Evolutionary conservation across 2,888 invertebrate genomes (phyloP).

Genomic region (Leptinotarsa peninsularis): DNA sequence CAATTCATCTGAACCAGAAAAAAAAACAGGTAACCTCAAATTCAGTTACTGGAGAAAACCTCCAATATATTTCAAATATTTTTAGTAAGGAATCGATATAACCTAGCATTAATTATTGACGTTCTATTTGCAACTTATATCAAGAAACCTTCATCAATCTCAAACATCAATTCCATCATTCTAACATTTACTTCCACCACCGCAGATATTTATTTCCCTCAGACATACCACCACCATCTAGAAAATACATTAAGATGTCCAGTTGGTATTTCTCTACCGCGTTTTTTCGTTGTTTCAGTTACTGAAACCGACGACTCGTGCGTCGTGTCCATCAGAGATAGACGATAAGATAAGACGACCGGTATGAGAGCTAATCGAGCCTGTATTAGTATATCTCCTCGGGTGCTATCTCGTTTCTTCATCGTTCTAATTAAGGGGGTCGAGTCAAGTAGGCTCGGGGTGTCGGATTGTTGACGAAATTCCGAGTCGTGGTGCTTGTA

Average conservation of each 20-base stretch:
- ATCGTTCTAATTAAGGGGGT: constrained; percentile 39
- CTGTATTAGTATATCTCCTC: constrained; percentile 39
- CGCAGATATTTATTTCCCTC: constrained; percentile 21
- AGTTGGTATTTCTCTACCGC: constrained; percentile 13
- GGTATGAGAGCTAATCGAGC: constrained; percentile 36
- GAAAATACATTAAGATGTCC: constrained; percentile 1
- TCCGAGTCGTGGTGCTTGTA: neutral
- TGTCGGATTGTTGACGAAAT: constrained; percentile 30
- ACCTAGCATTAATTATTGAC: neutral
- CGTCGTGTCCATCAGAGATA: constrained; percentile 28
- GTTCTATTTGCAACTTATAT: neutral
- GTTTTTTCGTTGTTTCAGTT: constrained; percentile 21
- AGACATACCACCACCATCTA: constrained; percentile 19
- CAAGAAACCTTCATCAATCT: constrained; percentile 2
- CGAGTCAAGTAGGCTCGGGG: constrained; percentile 17
- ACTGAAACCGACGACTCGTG: constrained; percentile 39
- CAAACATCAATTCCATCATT: neutral
- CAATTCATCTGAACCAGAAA: too few relatives aligned
- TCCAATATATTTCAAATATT: too few relatives aligned
- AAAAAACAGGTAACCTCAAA: too few relatives aligned
- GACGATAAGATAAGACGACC: constrained; percentile 36
- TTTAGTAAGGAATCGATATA: too few relatives aligned
- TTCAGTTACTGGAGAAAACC: too few relatives aligned
- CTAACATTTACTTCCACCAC: constrained; percentile 1
- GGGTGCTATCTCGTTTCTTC: constrained; percentile 33